Evolutionary conservation across 2,113 vertebrate genomes (phyloP), one percentile per base, ranked within the genome.

Genomic region (Nanorana parkeri): DNA sequence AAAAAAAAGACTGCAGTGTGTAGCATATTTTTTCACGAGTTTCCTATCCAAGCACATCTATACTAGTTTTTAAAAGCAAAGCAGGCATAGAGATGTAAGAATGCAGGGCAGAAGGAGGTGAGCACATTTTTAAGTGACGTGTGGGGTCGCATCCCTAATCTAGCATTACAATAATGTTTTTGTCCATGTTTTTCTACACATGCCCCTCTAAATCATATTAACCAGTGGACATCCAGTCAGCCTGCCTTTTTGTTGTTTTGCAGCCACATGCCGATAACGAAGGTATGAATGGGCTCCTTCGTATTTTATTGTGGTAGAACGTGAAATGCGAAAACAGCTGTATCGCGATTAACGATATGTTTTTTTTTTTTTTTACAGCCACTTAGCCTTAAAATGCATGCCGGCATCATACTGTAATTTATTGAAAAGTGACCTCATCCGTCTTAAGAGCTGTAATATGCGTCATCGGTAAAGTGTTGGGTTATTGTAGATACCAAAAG

Each of bases 1-100:
- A 80, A 80, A 81, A 81, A 85, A 86, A 92, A 90, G 87, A 87
- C 91, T 84, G 91, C 93, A 92, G 94, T 92, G 93, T 80, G 83
- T 84, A 87, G 85, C 85, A 79, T 90, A 84, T 89, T 67, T 67
- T 85, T 69, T 86, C 82, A n/a, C 80, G 89, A 66, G 68, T 84
- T 86, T 69, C 75, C 56, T 68, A 84, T 78, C 60, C 19, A n/a
- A 79, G 61, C 71, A 83, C 76, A 26, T 76, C 65, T 81, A 77
- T 80, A 84, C 86, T 88, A 88, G 86, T 87, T 86, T n/a, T 84
- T 82, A 67, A 82, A 73, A 87, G 69, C 68, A 73, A 58, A 66
- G 20, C 64, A 69, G 51, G 75, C 47, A 64, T 82, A 73, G 69
- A 79, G 52, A 60, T 47, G 54, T 47, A 67, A 71, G 58, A 71